Evolutionary conservation across 2,113 vertebrate genomes (phyloP).

Genomic region (Atherinomorus stipes): DNA sequence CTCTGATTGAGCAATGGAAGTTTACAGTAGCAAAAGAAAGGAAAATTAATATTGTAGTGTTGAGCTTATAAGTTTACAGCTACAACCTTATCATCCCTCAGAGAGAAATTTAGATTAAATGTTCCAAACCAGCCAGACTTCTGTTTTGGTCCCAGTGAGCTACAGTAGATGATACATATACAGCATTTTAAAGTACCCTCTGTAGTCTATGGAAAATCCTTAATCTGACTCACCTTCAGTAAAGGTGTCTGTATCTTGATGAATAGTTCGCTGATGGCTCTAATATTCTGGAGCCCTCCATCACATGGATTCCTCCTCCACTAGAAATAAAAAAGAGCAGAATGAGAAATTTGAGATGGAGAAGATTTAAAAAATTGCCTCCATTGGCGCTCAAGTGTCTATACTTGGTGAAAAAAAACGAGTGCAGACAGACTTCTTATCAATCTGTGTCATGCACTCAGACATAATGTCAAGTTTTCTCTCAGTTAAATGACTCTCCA

Average conservation of each 20-base stretch:
- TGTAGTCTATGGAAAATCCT: not conserved
- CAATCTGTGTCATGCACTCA: slow-evolving; percentile 45
- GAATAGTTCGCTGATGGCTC: not conserved
- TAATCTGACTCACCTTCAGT: not conserved
- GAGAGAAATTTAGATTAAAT: not conserved
- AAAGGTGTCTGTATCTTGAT: not conserved
- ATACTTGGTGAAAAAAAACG: slow-evolving; percentile 16
- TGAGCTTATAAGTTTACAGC: too few relatives aligned
- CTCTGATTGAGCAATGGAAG: too few relatives aligned
- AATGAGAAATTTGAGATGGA: not conserved
- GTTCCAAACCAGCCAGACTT: not conserved
- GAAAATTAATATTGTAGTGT: too few relatives aligned
- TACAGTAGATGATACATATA: not conserved
- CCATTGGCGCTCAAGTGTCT: not conserved
- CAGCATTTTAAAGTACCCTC: not conserved
- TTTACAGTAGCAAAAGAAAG: too few relatives aligned
- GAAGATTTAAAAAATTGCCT: not conserved
- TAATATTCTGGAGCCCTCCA: not conserved
- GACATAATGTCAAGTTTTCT: slow-evolving; percentile 53
- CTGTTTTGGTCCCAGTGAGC: too few relatives aligned
- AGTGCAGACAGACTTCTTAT: slow-evolving; percentile 45
- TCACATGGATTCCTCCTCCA: not conserved
- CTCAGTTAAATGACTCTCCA: slow-evolving; percentile 37
- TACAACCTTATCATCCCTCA: too few relatives aligned
- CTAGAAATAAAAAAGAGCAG: not conserved